These are phyloP conservation scores for Dermochelys coriacea DNA, from an alignment of 2,797 vertebrate species.

Conservation along the genomic window DNA sequence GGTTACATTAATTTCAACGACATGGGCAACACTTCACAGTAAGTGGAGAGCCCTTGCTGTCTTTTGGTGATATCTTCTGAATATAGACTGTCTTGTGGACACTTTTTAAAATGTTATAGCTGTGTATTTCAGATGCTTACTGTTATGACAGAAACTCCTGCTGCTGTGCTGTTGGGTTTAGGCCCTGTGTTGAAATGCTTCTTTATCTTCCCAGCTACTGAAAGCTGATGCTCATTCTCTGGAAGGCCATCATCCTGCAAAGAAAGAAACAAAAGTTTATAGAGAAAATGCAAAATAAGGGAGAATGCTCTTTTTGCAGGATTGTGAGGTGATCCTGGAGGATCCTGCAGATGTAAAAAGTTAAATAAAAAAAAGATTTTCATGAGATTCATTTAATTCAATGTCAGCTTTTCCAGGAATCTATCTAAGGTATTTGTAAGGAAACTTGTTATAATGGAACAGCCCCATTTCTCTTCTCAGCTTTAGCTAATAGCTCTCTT, in stretches of 20 bases:
- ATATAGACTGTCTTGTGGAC: slow-evolving; percentile 38
- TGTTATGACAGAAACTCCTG: slow-evolving; percentile 96
- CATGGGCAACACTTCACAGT: slow-evolving; percentile 27
- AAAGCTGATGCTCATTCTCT: slow-evolving; percentile 92
- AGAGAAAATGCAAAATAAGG: slow-evolving; percentile 15
- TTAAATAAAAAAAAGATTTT: background rate
- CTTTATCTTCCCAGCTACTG: slow-evolving; percentile 97
- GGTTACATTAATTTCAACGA: background rate
- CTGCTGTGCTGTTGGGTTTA: slow-evolving; percentile 90
- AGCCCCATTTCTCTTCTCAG: background rate
- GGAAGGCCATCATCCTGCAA: slow-evolving; percentile 91
- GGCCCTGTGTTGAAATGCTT: slow-evolving; percentile 96
- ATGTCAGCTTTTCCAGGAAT: background rate
- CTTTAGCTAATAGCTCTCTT: background rate
- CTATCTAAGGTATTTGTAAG: background rate
- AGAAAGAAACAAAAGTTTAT: slow-evolving; percentile 46
- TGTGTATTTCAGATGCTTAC: slow-evolving; percentile 90
- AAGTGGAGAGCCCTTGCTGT: slow-evolving; percentile 27
- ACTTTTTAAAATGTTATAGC: slow-evolving; percentile 53
- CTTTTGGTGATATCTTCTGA: slow-evolving; percentile 41
- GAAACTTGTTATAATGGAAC: background rate
- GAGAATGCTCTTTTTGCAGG: background rate
- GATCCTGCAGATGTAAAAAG: background rate
- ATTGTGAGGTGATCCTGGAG: background rate
- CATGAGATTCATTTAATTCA: background rate